These are phyloP conservation scores for Timema cristinae DNA, from an alignment of 2,888 invertebrate species.

Conservation along the genomic window DNA sequence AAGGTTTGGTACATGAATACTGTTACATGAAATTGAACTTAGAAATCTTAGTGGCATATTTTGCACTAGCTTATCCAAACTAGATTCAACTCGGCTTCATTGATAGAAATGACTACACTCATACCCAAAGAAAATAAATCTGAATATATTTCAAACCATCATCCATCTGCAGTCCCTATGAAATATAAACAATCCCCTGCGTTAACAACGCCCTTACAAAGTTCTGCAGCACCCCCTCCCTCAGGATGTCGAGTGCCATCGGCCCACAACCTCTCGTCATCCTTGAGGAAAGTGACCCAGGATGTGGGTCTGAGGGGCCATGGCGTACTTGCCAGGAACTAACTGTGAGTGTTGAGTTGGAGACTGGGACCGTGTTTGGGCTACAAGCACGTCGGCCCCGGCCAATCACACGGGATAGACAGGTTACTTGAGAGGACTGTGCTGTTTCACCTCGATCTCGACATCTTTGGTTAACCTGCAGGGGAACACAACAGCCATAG, in stretches of 20 bases:
- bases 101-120: neutral
- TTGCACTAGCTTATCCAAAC: too few relatives aligned
- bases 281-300: slow-evolving; percentile 72
- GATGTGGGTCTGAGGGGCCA: slow-evolving; percentile 79
- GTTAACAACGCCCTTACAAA: slow-evolving; percentile 54
- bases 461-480: slow-evolving; percentile 62
- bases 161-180: neutral
- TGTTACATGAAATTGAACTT: too few relatives aligned
- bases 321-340: slow-evolving; percentile 69
- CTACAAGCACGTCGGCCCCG: slow-evolving; percentile 78
- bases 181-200: neutral
- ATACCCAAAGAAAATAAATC: too few relatives aligned
- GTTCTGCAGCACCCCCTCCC: slow-evolving; percentile 74
- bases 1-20: neutral
- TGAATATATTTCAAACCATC: neutral
- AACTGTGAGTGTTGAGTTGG: slow-evolving; percentile 42
- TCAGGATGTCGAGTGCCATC: slow-evolving; percentile 77
- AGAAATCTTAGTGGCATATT: too few relatives aligned
- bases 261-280: slow-evolving; percentile 73
- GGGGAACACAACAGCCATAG: too few relatives aligned
- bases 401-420: slow-evolving; percentile 75
- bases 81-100: neutral
- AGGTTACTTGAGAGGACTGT: slow-evolving; percentile 69
- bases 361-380: slow-evolving; percentile 65
- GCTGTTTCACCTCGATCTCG: slow-evolving; percentile 68